A percentile compares a stretch with the other conserved stretches of the same genome.
These are phyloP conservation scores for Drosophila stalkeri DNA, from an alignment of 2,888 invertebrate species.

Conservation along the genomic window DNA sequence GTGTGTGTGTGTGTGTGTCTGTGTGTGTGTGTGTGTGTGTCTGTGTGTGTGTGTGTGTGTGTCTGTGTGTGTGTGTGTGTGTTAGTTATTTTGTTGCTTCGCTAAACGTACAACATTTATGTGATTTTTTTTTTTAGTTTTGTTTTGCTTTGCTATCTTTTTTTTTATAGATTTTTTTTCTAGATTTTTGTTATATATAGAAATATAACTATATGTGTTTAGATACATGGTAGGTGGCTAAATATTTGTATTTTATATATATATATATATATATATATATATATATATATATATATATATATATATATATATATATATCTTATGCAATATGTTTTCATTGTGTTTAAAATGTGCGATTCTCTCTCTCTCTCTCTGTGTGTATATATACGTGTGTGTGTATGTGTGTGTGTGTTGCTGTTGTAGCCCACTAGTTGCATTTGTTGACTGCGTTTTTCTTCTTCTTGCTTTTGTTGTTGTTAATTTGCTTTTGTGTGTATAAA, in stretches of 20 bases:
- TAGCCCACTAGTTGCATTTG: constrained; percentile 30
- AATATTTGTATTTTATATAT: constrained; percentile 12
- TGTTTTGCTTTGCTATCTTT: no score
- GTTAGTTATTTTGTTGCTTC: background rate
- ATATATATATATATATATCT: constrained; percentile 6
- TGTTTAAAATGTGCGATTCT: background rate
- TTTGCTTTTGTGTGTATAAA: constrained; percentile 43
- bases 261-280: background rate
- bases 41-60: constrained; percentile 7
- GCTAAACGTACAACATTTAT: constrained; percentile 26
- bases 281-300: constrained; percentile 1
- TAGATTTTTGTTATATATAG: constrained; percentile 6
- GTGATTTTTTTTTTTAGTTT: background rate
- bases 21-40: constrained; percentile 17
- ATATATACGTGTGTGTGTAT: constrained; percentile 10
- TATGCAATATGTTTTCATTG: constrained; percentile 8
- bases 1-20: constrained; percentile 3
- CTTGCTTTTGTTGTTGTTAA: constrained; percentile 9
- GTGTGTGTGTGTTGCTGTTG: constrained; percentile 21
- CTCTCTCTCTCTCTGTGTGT: constrained; percentile 1
- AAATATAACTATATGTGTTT: constrained; percentile 16
- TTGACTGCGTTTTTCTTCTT: constrained; percentile 22
- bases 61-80: constrained; percentile 5
- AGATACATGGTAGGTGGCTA: constrained; percentile 13
- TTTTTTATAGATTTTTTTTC: background rate